A percentile compares a stretch with the other conserved stretches of the same genome.
Evolutionary conservation across 2,113 vertebrate genomes (phyloP).

Genomic region (Junco hyemalis): DNA sequence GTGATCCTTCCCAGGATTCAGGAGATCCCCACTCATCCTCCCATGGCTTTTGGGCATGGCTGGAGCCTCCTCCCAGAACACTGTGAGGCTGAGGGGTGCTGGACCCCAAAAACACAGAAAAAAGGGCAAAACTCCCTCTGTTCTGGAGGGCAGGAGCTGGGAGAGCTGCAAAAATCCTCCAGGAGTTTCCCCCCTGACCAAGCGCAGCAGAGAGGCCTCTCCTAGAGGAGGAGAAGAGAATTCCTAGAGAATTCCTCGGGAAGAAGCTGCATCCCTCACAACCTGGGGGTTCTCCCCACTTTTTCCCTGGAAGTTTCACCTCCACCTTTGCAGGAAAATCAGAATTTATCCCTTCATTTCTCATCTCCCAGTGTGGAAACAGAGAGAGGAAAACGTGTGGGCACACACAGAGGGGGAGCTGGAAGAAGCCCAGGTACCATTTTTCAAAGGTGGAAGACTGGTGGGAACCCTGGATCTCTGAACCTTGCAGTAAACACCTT

Average conservation of each 20-base stretch:
- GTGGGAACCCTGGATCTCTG: conserved; percentile 37
- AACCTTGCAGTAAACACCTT: conserved; percentile 16
- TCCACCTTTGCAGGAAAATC: neutral
- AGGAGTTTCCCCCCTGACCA: neutral
- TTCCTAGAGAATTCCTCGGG: neutral
- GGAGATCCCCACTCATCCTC: neutral
- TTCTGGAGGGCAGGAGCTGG: neutral
- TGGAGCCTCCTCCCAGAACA: neutral
- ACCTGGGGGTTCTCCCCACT: neutral
- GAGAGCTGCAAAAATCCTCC: neutral
- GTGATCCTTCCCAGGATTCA: neutral
- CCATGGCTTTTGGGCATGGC: neutral
- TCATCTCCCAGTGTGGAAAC: neutral
- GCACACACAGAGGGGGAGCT: conserved; percentile 1
- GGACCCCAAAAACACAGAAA: neutral
- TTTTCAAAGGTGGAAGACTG: conserved; percentile 59
- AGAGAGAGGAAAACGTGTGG: neutral
- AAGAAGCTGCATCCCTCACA: neutral
- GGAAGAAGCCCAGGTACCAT: conserved; percentile 20
- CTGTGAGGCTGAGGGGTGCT: neutral
- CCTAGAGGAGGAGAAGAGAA: neutral
- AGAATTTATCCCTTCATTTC: neutral
- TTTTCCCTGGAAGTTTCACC: neutral
- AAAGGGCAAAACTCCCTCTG: neutral
- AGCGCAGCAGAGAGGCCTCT: neutral